Evolutionary conservation across 37 sponge, comb jelly and placozoan genomes (phyloP), one percentile per base, ranked within the genome.

Genomic region (Chondrilla cf. caribensis): DNA sequence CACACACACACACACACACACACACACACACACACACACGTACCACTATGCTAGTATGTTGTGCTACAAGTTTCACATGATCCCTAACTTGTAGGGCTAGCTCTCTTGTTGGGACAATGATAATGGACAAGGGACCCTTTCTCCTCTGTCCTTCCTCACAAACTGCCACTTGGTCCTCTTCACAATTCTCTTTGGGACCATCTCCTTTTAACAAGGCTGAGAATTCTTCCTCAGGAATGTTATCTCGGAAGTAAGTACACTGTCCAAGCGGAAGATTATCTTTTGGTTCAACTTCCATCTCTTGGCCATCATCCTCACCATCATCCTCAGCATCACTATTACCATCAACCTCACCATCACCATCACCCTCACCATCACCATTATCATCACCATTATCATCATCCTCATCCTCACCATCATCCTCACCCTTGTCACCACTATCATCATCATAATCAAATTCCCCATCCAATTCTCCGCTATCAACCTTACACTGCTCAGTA

Each of bases 21-120:
- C 64, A 29, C 64, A 62, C 64, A n/a, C 25, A 62, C 64, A 29
- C 64, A 62, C 18, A 5, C 76, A 73, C 14, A 39, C 76, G 31
- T 36, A 94, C 94, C 90, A 87, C 84, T 15, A 95, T 85, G 4
- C 39, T 76, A 21, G 99, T 99, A 81, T 89, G 82, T 66, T 89
- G 88, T 19, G 93, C 85, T 21, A 87, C 93, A 3, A 89, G 79
- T 31, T 38, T 37, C 28, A 99, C 62, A 76, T 96, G 97, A 32
- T 82, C 79, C 4, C 84, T 78, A 0, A 99, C 90, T 81, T 99
- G 99, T 3, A 96, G 38, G 0, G 95, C 97, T 31, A 99, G 82
- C 80, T 99, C 99, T 39, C 99, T 68, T 32, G 97, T 96, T 22
- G 99, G 99, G 0, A 86, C 81, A 33, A 99, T 78, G 5, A 99